A percentile compares a stretch with the other conserved stretches of the same genome.
Evolutionary conservation across 2,113 vertebrate genomes (phyloP).

Genomic region (Engystomops pustulosus): DNA sequence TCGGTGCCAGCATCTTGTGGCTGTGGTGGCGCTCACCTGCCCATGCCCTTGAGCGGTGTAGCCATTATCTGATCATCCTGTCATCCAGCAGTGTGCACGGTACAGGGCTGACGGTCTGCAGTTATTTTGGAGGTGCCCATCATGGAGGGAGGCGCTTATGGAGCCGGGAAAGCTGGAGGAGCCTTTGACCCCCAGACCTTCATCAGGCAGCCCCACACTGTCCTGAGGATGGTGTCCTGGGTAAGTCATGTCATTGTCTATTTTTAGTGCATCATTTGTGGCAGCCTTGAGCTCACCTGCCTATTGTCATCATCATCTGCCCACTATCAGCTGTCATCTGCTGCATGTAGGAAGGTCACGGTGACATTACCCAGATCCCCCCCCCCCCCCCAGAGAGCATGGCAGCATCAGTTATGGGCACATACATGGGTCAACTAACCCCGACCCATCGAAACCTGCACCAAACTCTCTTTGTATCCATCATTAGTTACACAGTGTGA

Average conservation of each 20-base stretch:
- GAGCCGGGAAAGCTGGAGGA: constrained; percentile 92
- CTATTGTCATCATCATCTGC: neutral
- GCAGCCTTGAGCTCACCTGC: neutral
- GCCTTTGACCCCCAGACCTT: constrained; percentile 92
- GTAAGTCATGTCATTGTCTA: constrained; percentile 74
- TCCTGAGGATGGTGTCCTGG: constrained; percentile 90
- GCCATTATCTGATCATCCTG: constrained; percentile 8
- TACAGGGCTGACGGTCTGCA: neutral
- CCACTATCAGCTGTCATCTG: constrained; percentile 11
- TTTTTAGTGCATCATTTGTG: neutral
- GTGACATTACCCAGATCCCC: constrained; percentile 5
- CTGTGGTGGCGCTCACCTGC: neutral
- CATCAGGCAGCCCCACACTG: constrained; percentile 89
- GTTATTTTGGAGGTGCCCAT: constrained; percentile 62
- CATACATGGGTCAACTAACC: too few relatives aligned
- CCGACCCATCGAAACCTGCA: too few relatives aligned
- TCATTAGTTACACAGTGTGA: too few relatives aligned
- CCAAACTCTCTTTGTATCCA: too few relatives aligned
- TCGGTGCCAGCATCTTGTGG: neutral
- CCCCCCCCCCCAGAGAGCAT: too few relatives aligned
- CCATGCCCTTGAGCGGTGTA: constrained; percentile 57
- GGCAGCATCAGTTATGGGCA: too few relatives aligned
- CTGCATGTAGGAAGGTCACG: neutral
- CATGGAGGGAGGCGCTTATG: constrained; percentile 92
- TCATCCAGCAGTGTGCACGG: neutral